Base-by-base conservation (phyloP, 2,797 vertebrate genomes). In the Halcyon smyrnensis region DNA sequence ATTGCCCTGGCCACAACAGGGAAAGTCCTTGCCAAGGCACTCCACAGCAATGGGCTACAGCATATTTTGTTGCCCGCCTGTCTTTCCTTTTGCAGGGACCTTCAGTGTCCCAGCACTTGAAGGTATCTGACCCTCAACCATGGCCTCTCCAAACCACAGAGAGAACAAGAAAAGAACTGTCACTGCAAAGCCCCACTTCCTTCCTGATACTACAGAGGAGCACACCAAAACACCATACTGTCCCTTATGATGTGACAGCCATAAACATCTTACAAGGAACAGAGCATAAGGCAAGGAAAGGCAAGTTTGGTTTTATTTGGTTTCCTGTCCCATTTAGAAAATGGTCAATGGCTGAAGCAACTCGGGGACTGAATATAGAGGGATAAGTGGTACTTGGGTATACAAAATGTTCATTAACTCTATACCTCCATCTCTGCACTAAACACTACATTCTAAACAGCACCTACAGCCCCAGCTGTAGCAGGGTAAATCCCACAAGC, bases 321-420 rank as follows among this genome's bases (percentile, higher is more conserved):
- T 53, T 83, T 93, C 56, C 53, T 62, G 32, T 36, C 46, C 24
- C 27, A 21, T 62, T 84, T 54, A 65, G 30, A 90, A 91, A 81
- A 78, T 9, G 8, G 8, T 54, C 54, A 48, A 59, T n/a, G 48
- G 9, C 79, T 84, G 77, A 76, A 68, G 39, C 36, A 88, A 78
- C 15, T n/a, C 62, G 32, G 23, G 27, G 54, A 74, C 34, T 67
- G 67, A 87, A 89, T 28, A 48, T 0, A 36, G 24, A 78, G 15
- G 24, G 17, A 73, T 73, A 62, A 81, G 24, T 4, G 2, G 20
- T 43, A 57, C 18, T 6, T 19, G 13, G 10, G 12, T 41, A 73
- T 50, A 63, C 27, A 84, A 88, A 86, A 76, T 34, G 41, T 11
- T 65, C 3, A 2, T 51, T 51, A 86, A 28, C 11, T 54, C 54